Base-by-base conservation (phyloP, 2,113 vertebrate species). In the Irena cyanogastra region DNA sequence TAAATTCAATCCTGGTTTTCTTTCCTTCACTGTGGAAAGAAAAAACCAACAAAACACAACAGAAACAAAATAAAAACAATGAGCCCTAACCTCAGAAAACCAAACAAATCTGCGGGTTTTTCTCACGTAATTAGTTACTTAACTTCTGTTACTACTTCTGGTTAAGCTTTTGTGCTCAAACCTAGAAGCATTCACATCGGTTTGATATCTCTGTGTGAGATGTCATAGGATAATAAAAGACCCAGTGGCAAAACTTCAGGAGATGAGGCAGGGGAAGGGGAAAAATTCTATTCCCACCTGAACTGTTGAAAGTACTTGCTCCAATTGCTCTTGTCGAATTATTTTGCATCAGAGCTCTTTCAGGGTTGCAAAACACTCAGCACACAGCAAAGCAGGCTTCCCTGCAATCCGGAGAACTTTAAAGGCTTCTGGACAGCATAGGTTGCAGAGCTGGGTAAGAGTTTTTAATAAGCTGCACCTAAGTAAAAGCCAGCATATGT, bases 1-100 rank as follows among this genome's bases (percentile, higher is more conserved):
- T 97, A 97, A 97, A 96, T 91, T 72, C 81, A 88, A 92, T 95
- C 59, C 45, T 91, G 44, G 26, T 68, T 83, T 93, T 86, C 89
- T 87, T 82, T 89, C 76, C 78, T 96, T 96, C 45, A 4, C 22
- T 83, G 42, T 41, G 45, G 82, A 42, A 12, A 16, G 13, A 37
- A 4, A 57, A 27, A 49, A 21, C 1, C 16, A 45, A 57, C 5
- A 54, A 50, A 53, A 28, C 22, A 56, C 8, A 76, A 60, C 18
- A 56, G 61, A 66, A 92, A 83, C 35, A 30, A 70, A 78, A 92
- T 70, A 54, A 59, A 72, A 84, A 27, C 8, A 1, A 72, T 71
- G 76, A 92, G 85, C 53, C 54, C 17, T 91, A 91, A 86, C 79
- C 68, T 71, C 74, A 76, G 65, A 76, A 94, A 94, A 95, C 66